phyloP scores from a whole-genome alignment of 2,113 vertebrate genomes.

The Sylvia atricapilla region DNA sequence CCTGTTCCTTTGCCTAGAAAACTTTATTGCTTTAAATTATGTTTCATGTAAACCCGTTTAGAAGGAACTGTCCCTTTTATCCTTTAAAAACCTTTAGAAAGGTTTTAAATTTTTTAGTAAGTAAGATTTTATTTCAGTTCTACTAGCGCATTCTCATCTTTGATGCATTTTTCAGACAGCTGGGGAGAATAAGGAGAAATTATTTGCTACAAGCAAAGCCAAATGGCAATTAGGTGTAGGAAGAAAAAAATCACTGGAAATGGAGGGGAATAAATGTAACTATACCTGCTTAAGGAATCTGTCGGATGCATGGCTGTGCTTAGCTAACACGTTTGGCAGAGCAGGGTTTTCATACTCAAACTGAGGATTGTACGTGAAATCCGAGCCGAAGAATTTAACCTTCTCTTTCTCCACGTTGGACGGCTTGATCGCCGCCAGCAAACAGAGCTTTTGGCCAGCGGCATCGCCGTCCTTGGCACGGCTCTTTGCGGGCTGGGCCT shows the following conservation, averaged over 20 bases:
- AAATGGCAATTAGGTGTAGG: not conserved
- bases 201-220: not conserved
- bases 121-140: not conserved
- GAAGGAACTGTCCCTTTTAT: not conserved
- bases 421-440: constrained; percentile 90
- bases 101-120: not conserved
- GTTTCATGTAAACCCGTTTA: not conserved
- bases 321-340: constrained; percentile 77
- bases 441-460: constrained; percentile 79
- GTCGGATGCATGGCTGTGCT: constrained; percentile 82
- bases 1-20: not conserved
- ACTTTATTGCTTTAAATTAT: not conserved
- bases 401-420: constrained; percentile 90
- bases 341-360: constrained; percentile 88
- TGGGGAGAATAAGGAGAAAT: not conserved
- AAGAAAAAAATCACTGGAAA: not conserved
- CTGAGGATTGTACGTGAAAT: constrained; percentile 88
- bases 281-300: constrained; percentile 86
- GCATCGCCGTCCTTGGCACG: constrained; percentile 66
- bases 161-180: not conserved
- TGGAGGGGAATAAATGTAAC: not conserved
- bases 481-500: constrained; percentile 62
- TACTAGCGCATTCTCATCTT: not conserved
- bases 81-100: not conserved
- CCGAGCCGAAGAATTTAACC: constrained; percentile 84